Conservation (phyloP, 2,797 vertebrate genomes). For the Coreius guichenoti region DNA sequence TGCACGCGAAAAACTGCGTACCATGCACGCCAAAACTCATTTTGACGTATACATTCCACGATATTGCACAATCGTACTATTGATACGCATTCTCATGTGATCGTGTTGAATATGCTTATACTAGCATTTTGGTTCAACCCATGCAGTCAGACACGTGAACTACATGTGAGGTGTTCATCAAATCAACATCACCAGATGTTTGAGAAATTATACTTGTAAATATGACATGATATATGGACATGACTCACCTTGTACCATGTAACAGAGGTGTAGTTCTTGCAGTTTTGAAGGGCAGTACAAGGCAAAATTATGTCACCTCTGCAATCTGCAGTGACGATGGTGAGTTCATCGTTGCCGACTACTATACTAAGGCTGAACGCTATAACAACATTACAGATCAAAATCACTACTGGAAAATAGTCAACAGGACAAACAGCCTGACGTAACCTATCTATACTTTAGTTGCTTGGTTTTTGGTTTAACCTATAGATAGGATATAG, state of each 20-base stretch:
- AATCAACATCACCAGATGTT: not conserved
- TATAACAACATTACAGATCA: constrained; percentile 20
- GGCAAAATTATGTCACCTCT: constrained; percentile 52
- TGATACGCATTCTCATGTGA: no score
- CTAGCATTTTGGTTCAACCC: not conserved
- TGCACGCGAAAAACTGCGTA: no score
- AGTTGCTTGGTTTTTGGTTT: not conserved
- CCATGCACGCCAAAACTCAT: no score
- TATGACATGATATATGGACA: not conserved
- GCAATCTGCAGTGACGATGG: constrained; percentile 38
- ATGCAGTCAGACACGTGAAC: not conserved
- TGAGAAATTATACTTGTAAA: not conserved
- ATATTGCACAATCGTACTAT: no score
- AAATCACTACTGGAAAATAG: not conserved
- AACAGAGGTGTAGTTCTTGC: constrained; percentile 57
- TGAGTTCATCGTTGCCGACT: not conserved
- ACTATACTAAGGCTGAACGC: not conserved
- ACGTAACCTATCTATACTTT: not conserved
- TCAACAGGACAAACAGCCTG: not conserved
- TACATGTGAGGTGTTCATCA: not conserved
- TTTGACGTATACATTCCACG: no score
- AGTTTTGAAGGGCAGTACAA: constrained; percentile 55
- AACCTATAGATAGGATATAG: not conserved
- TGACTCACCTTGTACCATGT: constrained; percentile 76
- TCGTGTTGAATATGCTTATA: no score